Evolutionary conservation across 2,888 invertebrate genomes (phyloP).

Genomic region (Drosophila prolongata): DNA sequence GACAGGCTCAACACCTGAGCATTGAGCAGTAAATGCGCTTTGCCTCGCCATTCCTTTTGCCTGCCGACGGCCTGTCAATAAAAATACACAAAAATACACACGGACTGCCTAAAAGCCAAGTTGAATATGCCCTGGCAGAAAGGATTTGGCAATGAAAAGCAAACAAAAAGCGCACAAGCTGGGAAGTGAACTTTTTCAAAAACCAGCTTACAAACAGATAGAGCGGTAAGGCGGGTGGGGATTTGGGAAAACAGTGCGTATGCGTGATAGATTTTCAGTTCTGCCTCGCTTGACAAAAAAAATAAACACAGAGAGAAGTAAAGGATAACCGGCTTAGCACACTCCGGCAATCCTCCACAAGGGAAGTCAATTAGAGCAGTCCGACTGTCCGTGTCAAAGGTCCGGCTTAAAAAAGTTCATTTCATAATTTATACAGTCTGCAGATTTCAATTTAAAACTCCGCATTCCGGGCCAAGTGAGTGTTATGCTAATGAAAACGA

Average conservation of each 20-base stretch:
- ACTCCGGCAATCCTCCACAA: conserved; percentile 8
- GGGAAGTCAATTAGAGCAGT: conserved; percentile 48
- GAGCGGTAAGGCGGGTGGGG: not conserved
- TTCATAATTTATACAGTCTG: conserved; percentile 47
- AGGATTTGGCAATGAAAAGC: conserved; percentile 70
- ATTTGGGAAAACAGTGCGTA: conserved; percentile 60
- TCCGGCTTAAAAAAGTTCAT: conserved; percentile 45
- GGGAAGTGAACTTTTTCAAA: conserved; percentile 57
- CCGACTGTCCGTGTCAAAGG: conserved; percentile 30
- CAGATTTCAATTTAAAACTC: conserved; percentile 60
- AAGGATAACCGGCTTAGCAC: conserved; percentile 32
- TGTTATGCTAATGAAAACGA: conserved; percentile 48
- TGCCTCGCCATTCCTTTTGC: conserved; percentile 42
- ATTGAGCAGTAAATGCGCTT: conserved; percentile 70
- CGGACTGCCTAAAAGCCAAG: conserved; percentile 68
- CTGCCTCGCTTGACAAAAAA: conserved; percentile 3
- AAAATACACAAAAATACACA: conserved; percentile 22
- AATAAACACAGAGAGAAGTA: not conserved
- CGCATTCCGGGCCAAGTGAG: conserved; percentile 30
- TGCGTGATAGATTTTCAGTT: conserved; percentile 61
- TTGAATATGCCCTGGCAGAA: conserved; percentile 59
- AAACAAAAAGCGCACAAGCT: conserved; percentile 60
- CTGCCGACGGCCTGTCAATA: conserved; percentile 51
- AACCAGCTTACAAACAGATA: conserved; percentile 55
- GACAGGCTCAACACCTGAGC: conserved; percentile 68